These are phyloP conservation scores for Argynnis bischoffii DNA, from an alignment of 2,888 invertebrate genomes.

Conservation along the genomic window DNA sequence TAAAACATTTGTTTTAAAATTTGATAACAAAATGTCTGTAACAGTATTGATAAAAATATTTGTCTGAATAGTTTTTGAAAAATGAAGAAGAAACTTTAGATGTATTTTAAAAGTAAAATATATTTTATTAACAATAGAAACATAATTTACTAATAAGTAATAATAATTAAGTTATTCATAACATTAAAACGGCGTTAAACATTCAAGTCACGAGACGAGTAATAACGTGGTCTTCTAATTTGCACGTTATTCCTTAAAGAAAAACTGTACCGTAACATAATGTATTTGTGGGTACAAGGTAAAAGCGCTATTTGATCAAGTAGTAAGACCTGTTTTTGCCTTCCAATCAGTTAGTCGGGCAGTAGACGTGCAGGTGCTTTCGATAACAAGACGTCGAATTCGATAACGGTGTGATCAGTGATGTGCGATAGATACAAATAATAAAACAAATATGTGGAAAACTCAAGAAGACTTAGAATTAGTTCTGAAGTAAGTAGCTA, in stretches of 20 bases:
- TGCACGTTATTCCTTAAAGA: not conserved
- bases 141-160: not conserved
- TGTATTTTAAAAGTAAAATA: too few species aligned
- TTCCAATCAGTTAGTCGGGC: not conserved
- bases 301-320: slow-evolving; percentile 9
- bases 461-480: slow-evolving; percentile 47
- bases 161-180: not conserved
- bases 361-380: slow-evolving; percentile 3
- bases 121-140: not conserved
- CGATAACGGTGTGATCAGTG: slow-evolving; percentile 1
- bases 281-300: not conserved
- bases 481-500: slow-evolving; percentile 53
- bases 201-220: slow-evolving; percentile 8
- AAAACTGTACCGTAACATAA: not conserved
- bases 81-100: too few species aligned
- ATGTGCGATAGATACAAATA: slow-evolving; percentile 15
- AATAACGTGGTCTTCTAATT: slow-evolving; percentile 3
- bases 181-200: not conserved
- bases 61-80: too few species aligned
- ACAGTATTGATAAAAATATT: too few species aligned
- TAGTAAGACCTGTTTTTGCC: slow-evolving; percentile 30
- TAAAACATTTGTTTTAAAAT: too few species aligned
- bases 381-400: not conserved
- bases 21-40: too few species aligned
- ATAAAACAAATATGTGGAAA: slow-evolving; percentile 51